These are phyloP conservation scores for Sarcophaga subvicina DNA, from an alignment of 2,888 invertebrate genomes.

Conservation along the genomic window DNA sequence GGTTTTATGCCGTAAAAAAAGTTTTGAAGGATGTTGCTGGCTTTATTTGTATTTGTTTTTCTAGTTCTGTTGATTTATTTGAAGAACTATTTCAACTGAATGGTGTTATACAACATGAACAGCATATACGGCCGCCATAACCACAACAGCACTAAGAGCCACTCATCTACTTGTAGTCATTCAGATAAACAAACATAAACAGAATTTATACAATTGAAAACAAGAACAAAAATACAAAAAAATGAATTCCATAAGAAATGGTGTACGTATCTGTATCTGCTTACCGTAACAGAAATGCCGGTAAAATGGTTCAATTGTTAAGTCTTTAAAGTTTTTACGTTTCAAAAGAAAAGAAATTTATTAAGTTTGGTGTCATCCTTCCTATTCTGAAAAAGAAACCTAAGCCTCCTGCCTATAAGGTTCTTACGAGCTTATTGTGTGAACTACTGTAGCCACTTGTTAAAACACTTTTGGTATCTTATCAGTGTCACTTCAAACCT, in stretches of 20 bases:
- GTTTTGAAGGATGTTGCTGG: conserved; percentile 46
- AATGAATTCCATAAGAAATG: neutral
- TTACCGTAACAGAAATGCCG: neutral
- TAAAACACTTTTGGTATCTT: no score
- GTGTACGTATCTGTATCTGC: neutral
- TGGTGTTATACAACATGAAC: conserved; percentile 15
- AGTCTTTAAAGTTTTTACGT: neutral
- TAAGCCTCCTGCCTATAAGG: no score
- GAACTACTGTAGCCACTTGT: no score
- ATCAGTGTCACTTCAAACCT: no score
- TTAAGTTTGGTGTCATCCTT: no score
- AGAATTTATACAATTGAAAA: neutral
- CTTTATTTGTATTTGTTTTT: conserved; percentile 45
- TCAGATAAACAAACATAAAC: conserved; percentile 4
- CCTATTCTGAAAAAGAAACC: no score
- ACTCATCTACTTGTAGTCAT: conserved; percentile 36
- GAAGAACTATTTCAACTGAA: conserved; percentile 41
- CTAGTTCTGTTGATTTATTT: conserved; percentile 59
- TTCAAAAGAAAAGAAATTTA: no score
- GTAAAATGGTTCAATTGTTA: neutral
- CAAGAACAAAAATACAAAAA: neutral
- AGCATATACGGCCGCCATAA: neutral
- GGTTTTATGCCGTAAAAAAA: conserved; percentile 18
- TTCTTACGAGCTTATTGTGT: no score
- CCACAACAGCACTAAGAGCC: conserved; percentile 38